Evolutionary conservation across 2,888 invertebrate genomes (phyloP), one percentile per base, ranked within the genome.

Genomic region (Miltochrista miniata): DNA sequence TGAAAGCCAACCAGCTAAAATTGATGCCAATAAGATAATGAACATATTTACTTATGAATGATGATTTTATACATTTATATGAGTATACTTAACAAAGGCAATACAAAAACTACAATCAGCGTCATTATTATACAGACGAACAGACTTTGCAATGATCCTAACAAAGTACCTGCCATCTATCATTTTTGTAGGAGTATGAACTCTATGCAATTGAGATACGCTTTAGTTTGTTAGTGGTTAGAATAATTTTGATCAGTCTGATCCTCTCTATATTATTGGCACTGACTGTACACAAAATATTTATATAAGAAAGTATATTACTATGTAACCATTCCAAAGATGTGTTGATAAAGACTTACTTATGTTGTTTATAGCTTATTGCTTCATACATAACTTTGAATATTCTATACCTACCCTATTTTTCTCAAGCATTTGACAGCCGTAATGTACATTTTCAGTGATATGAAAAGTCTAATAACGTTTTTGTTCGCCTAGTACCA

Each of bases 301-400:
- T 45, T 45, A 45, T 15, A 45, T 30, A 43, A 62, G 58, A 60
- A 59, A 34, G 64, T 54, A 59, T 58, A 70, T 66, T 69, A 70
- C 59, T 68, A 73, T 74, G 66, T 70, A 76, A 80, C 78, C 85
- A 88, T 89, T 89, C 89, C 89, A 90, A 90, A 90, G 89, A 89
- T 80, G 68, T n/a, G n/a, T n/a, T 79, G 38, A 59, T 68, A 70
- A 79, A 79, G 79, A 79, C 74, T 82, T 72, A 56, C 61, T 70
- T 74, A 65, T 64, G 65, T 66, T 65, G 66, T 24, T 24, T 24
- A 24, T 15, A 45, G 7, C 14, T 36, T 15, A 12, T n/a, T 30
- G 24, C 29, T 45, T 15, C 18, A 7, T 15, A 38, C 18, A 11
- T 38, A 0, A n/a, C 38, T 15, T 18, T 15, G 7, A 14, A 35